Evolutionary conservation across 2,797 vertebrate species (phyloP).

Genomic region (Aythya fuligula): DNA sequence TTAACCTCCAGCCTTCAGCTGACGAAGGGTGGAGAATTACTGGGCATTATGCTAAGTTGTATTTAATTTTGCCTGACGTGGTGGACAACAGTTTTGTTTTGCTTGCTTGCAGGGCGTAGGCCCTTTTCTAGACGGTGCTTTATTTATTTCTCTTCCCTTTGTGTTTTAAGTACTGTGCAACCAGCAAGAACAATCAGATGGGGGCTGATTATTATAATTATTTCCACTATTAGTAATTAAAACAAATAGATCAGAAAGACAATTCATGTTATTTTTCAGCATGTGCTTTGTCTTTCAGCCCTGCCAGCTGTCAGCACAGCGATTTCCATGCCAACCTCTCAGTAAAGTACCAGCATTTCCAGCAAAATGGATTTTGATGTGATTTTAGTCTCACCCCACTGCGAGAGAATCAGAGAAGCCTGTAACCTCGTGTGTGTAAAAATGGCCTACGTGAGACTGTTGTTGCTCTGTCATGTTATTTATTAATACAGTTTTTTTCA

Average conservation of each 20-base stretch:
- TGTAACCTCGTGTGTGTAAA: background rate
- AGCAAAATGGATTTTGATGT: slow-evolving; percentile 23
- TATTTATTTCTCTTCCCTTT: slow-evolving; percentile 66
- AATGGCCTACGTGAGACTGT: background rate
- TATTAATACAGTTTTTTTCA: background rate
- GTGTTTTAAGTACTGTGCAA: slow-evolving; percentile 60
- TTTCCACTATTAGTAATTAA: slow-evolving; percentile 71
- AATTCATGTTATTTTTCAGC: slow-evolving; percentile 61
- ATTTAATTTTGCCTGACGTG: slow-evolving; percentile 47
- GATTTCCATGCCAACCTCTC: slow-evolving; percentile 50
- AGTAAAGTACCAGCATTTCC: background rate
- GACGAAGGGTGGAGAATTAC: slow-evolving; percentile 32
- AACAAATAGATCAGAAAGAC: slow-evolving; percentile 65
- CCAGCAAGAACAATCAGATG: slow-evolving; percentile 56
- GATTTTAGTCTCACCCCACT: background rate
- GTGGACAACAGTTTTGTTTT: slow-evolving; percentile 64
- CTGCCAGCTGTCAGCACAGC: slow-evolving; percentile 57
- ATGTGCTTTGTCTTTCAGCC: slow-evolving; percentile 60
- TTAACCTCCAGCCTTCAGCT: slow-evolving; percentile 39
- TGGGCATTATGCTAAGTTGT: slow-evolving; percentile 14
- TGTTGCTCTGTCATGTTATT: background rate
- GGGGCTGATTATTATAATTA: slow-evolving; percentile 70
- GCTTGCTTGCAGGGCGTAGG: slow-evolving; percentile 48
- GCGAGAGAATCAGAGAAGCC: background rate
- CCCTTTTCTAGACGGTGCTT: slow-evolving; percentile 49